Conservation (phyloP, 2,797 vertebrate genomes). For the Scleropages formosus region DNA sequence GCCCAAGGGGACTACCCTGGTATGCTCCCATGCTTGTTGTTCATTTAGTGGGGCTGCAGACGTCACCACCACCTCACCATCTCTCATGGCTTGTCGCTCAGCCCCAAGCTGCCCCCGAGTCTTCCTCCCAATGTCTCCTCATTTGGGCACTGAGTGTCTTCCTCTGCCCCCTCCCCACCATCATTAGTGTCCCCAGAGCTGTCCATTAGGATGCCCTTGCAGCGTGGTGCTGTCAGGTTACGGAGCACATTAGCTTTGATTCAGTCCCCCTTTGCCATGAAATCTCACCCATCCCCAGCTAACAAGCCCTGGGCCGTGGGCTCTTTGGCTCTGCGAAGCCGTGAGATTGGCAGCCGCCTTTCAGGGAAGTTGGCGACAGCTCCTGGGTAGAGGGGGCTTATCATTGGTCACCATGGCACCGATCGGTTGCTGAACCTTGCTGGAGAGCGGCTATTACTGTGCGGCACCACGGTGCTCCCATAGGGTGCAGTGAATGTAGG, state of each 20-base stretch:
- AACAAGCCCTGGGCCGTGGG: conserved; percentile 30
- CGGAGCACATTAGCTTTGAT: conserved; percentile 47
- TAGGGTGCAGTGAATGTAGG: too few relatives aligned
- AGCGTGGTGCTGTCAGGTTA: conserved; percentile 38
- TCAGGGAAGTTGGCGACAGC: background rate
- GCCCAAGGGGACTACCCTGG: too few relatives aligned
- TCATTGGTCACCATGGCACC: conserved; percentile 18
- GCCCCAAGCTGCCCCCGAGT: background rate
- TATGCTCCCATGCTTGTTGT: background rate
- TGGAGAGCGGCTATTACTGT: background rate
- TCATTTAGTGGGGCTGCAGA: background rate
- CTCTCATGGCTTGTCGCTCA: conserved; percentile 49
- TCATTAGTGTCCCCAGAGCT: conserved; percentile 35
- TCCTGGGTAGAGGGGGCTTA: background rate
- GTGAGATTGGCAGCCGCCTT: conserved; percentile 25
- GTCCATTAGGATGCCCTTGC: conserved; percentile 47
- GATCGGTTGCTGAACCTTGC: background rate
- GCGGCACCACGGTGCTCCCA: background rate
- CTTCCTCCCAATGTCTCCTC: conserved; percentile 28
- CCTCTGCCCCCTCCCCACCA: background rate
- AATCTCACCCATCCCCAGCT: conserved; percentile 32
- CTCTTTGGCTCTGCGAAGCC: conserved; percentile 25
- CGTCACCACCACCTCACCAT: conserved; percentile 32
- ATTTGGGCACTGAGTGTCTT: conserved; percentile 40
- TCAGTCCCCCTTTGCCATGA: conserved; percentile 31